Base-by-base conservation (phyloP, 53 echinoderm and acorn worm species). In the Antedon mediterranea region DNA sequence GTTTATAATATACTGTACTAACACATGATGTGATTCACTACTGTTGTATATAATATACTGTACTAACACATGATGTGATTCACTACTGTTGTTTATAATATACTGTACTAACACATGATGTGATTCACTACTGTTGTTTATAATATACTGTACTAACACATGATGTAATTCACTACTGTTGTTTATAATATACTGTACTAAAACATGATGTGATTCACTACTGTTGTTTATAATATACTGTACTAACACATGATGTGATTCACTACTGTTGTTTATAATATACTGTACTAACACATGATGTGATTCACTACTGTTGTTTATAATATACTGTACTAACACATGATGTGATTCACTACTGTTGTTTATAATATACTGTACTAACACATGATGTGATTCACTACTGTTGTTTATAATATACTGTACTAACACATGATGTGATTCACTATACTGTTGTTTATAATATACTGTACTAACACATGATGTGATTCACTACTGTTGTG, bases 161-260 rank as follows among this genome's bases (percentile, higher is more conserved):
- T 94, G 91, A 83, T 89, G 89, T 0, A 95, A 94, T 80, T 94
- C 95, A 81, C n/a, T n/a, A n/a, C n/a, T n/a, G n/a, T n/a, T n/a
- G n/a, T 30, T 14, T 33, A 26, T 43, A 18, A 7, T 82, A 0
- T 31, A 28, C 34, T 31, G 18, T 23, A 29, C 87, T 84, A 43
- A 94, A 95, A 79, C 84, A 43, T 94, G 91, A 83, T 89, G 89
- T 0, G 95, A 94, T 80, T 94, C 95, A 81, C n/a, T n/a, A n/a
- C n/a, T n/a, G n/a, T n/a, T n/a, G n/a, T 30, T 14, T 33, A 26
- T 43, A 18, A 7, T 82, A 0, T 31, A 28, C 34, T 31, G 18
- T 23, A 29, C 87, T 84, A 43, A 94, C 95, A 79, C 84, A 43
- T 94, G 91, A 83, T 89, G 89, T 0, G 95, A 94, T 80, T 94